Conservation (phyloP, 35 echinoderm and acorn worm species). For the Acanthaster planci region DNA sequence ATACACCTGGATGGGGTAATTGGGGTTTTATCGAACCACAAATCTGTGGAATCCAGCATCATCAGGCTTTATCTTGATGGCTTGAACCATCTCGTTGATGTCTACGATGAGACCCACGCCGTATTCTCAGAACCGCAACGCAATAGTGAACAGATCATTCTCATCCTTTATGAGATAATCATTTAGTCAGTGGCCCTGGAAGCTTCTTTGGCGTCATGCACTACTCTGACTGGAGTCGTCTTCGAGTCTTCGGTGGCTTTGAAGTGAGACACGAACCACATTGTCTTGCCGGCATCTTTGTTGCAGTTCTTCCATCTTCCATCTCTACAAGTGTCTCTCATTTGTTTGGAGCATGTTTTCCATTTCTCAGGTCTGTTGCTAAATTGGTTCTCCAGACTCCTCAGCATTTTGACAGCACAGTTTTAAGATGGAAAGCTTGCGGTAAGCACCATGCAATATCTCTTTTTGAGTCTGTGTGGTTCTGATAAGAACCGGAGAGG, state of each 20-base stretch:
- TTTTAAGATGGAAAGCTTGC: too few relatives aligned
- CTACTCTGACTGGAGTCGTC: too few relatives aligned
- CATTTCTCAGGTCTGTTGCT: too few relatives aligned
- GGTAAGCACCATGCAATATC: too few relatives aligned
- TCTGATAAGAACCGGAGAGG: too few relatives aligned
- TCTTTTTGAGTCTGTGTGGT: too few relatives aligned
- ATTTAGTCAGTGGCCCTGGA: conserved; percentile 32
- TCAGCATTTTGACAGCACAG: conserved; percentile 38
- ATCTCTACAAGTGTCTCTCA: too few relatives aligned
- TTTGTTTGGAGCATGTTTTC: conserved; percentile 5
- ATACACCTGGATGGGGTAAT: conserved; percentile 56
- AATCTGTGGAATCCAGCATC: conserved; percentile 33
- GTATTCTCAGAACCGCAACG: conserved; percentile 40
- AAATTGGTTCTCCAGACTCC: too few relatives aligned
- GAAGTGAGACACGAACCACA: too few relatives aligned
- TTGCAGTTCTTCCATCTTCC: too few relatives aligned
- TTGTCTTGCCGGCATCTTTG: too few relatives aligned
- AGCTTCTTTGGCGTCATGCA: conserved; percentile 27
- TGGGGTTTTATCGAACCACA: conserved; percentile 27
- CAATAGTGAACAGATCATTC: conserved; percentile 29
- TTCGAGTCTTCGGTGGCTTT: too few relatives aligned
- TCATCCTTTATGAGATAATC: conserved; percentile 43
- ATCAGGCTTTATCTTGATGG: not conserved
- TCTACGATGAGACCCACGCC: conserved; percentile 10
- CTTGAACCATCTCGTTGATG: conserved; percentile 41